Conservation (phyloP, 1,140 invertebrate species). For the Ceratosolen solmsi region DNA sequence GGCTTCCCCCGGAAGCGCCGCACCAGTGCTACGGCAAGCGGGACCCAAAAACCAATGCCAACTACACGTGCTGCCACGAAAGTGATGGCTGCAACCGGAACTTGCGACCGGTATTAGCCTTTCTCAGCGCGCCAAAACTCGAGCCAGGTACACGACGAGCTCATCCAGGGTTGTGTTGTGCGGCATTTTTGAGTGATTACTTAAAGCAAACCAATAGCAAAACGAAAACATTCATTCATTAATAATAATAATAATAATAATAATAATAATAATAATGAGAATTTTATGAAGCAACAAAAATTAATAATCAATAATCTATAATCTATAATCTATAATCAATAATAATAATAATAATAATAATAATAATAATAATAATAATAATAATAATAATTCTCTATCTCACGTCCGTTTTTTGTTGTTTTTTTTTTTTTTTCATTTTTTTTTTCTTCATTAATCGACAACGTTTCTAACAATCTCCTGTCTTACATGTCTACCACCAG, state of each 20-base stretch:
- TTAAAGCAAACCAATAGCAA: neutral
- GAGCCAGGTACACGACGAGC: slow-evolving; percentile 60
- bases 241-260: too few relatives aligned
- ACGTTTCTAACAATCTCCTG: slow-evolving; percentile 33
- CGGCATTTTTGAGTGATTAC: slow-evolving; percentile 14
- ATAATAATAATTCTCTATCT: neutral
- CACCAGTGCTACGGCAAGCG: slow-evolving; percentile 76
- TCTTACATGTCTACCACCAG: neutral
- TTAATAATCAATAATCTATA: too few relatives aligned
- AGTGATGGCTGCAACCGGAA: slow-evolving; percentile 80
- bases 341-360: too few relatives aligned
- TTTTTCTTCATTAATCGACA: slow-evolving; percentile 37
- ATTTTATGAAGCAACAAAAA: too few relatives aligned
- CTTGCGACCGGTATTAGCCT: slow-evolving; percentile 69
- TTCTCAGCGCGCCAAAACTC: slow-evolving; percentile 61
- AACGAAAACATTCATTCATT: too few relatives aligned
- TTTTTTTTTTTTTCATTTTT: neutral
- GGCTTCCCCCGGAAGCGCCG: slow-evolving; percentile 83
- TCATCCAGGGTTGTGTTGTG: neutral
- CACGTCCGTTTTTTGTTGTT: neutral
- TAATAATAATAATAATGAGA: too few relatives aligned
- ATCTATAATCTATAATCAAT: too few relatives aligned
- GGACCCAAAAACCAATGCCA: slow-evolving; percentile 64
- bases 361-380: too few relatives aligned
- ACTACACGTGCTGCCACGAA: slow-evolving; percentile 70